Evolutionary conservation across 2,888 invertebrate species (phyloP), one percentile per base, ranked within the genome.

Genomic region (Pristionchus japonicus): DNA sequence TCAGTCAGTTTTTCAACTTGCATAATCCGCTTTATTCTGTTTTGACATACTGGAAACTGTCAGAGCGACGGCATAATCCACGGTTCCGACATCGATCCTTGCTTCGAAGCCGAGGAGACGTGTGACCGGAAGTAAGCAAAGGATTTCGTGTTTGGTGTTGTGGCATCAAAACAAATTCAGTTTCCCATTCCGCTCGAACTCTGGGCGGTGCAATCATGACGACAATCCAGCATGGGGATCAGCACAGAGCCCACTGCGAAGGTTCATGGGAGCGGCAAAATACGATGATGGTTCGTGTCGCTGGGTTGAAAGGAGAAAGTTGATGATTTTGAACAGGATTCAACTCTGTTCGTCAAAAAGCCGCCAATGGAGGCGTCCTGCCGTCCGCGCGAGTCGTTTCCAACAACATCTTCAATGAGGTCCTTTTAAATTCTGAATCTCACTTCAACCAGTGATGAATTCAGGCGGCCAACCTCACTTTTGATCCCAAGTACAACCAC

Each of bases 161-260:
- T 27, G 17, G n/a, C 13, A 70, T 15, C 11, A 6, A 15, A 7
- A 34, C n/a, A 20, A 13, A 47, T 90, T 52, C 80, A 91, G 91
- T 34, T 88, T 88, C 37, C 82, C 88, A 11, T 89, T 88, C 27
- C 89, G 92, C 43, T 89, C 90, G 7, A 91, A 91, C 88, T 97
- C 97, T 94, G 97, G 97, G 52, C 97, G 97, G 23, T 98, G 97
- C 95, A 98, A 98, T 95, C 97, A 97, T 95, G 95, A 96, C 43
- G 95, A 96, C 87, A 96, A 80, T 27, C 23, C 49, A 49, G 49
- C 27, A 27, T 27, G 27, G 47, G 97, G 97, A 0, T 96, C 97
- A 7, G 96, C 97, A 1, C 96, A 97, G 96, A 96, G 97, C 90
- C 96, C 97, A 0, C 97, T 97, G 94, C 96, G 96, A 93, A 95